Base-by-base conservation (phyloP, 2,888 invertebrate genomes). In the Aphidius colemani region DNA sequence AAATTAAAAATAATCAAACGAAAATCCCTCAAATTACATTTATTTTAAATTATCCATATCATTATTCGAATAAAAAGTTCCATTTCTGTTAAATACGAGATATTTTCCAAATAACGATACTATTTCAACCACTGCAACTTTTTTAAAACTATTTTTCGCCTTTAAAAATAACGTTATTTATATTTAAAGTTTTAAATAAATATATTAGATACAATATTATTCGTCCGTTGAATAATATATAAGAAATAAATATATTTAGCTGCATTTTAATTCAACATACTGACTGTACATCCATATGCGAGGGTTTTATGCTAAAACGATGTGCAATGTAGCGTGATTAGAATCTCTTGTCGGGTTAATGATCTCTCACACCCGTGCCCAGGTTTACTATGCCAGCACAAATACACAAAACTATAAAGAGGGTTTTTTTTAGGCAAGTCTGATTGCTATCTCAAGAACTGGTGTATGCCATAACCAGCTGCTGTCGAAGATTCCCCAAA, bases 291-390 rank as follows among this genome's bases (percentile, higher is more conserved):
- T 13, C 13, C 11, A 43, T 55, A 8, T 10, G 55, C 44, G 56
- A 44, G 61, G 61, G 51, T 53, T 65, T 61, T 58, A 61, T 61
- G 61, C 65, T 65, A 61, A 61, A 65, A 65, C 65, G 65, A 65
- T 65, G 65, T 65, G 65, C 65, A 65, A 65, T 65, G 65, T 65
- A 61, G 65, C 61, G 61, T 65, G 65, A 65, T 65, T 65, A 65
- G 61, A 65, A 65, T 65, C 61, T 65, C 65, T 65, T 65, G 65
- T 65, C 65, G 65, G 61, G 65, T 65, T 65, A 65, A 65, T 65
- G 65, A 65, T 65, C 65, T 65, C 57, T 57, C 61, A 46, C 57
- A 45, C 57, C 45, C 46, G 45, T 8, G 6, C 48, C 10, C 48
- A 7, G 39, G 45, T 46, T 57, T 57, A 44, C n/a, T 13, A 10